Percentiles rank a stretch among this genome's conserved stretches.
phyloP scores from a whole-genome alignment of 2,797 vertebrate species.

The Clarias pachynema region DNA sequence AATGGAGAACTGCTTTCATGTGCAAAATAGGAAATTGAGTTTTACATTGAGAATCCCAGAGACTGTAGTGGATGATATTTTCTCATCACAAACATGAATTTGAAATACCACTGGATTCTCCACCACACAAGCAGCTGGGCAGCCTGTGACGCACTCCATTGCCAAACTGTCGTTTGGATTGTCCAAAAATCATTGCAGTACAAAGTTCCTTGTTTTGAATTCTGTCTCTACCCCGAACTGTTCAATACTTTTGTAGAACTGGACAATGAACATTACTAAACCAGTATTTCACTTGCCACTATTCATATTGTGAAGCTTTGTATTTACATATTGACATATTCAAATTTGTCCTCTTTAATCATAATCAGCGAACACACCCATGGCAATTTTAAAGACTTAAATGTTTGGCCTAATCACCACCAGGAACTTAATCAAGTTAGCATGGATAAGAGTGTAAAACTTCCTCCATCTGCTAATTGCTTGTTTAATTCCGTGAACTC shows the following conservation, averaged over 20 bases:
- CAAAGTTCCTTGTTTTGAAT: not conserved
- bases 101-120: conserved; percentile 13
- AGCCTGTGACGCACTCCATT: conserved; percentile 1
- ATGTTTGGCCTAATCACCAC: not conserved
- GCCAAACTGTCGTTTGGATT: conserved; percentile 22
- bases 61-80: conserved; percentile 53
- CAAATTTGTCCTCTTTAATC: not conserved
- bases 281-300: not conserved
- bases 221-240: not conserved
- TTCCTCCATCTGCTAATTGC: conserved; percentile 37
- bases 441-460: conserved; percentile 9
- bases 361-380: not conserved
- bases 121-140: not conserved
- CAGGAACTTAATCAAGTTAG: conserved; percentile 17
- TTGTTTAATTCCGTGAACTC: conserved; percentile 38
- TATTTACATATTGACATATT: not conserved
- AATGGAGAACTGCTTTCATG: conserved; percentile 42
- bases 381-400: conserved; percentile 26
- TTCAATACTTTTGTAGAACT: not conserved
- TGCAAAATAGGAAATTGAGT: conserved; percentile 52
- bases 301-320: not conserved
- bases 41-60: conserved; percentile 35
- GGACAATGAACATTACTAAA: conserved; percentile 26
- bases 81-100: conserved; percentile 29
- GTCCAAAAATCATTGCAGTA: not conserved